Conservation (phyloP, 2,797 vertebrate genomes). For the Phalloptychus januarius region DNA sequence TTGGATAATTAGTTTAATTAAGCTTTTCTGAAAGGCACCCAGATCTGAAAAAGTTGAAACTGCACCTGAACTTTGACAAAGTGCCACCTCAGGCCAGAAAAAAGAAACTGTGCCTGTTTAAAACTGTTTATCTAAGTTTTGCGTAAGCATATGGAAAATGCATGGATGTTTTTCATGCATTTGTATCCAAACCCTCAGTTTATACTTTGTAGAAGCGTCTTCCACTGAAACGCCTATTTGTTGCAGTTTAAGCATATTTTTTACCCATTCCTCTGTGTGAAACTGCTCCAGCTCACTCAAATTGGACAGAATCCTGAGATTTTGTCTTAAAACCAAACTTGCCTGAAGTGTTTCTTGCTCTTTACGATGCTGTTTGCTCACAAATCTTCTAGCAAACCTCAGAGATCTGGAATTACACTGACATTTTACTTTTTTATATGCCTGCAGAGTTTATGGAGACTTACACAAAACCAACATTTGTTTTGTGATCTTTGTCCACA, state of each 20-base stretch:
- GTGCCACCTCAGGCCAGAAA: background rate
- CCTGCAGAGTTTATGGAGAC: background rate
- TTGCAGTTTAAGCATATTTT: background rate
- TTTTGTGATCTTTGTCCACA: background rate
- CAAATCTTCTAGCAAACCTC: background rate
- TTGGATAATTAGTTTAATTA: conserved; percentile 87
- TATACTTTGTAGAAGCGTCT: background rate
- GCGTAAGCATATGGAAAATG: background rate
- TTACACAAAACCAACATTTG: background rate
- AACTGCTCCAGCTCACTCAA: background rate
- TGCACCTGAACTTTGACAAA: conserved; percentile 73
- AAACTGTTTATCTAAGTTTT: background rate
- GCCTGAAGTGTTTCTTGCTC: background rate
- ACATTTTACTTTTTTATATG: background rate
- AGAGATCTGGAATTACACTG: background rate
- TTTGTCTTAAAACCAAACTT: background rate
- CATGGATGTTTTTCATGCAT: background rate
- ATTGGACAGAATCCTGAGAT: background rate
- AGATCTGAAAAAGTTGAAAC: conserved; percentile 57
- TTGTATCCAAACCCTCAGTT: background rate
- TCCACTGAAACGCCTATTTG: background rate
- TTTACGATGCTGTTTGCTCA: background rate
- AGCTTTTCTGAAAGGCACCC: conserved; percentile 69
- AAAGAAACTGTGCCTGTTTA: too few relatives aligned
- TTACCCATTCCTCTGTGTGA: background rate